phyloP scores from a whole-genome alignment of 1,140 invertebrate genomes.

The Drosophila seguyi region DNA sequence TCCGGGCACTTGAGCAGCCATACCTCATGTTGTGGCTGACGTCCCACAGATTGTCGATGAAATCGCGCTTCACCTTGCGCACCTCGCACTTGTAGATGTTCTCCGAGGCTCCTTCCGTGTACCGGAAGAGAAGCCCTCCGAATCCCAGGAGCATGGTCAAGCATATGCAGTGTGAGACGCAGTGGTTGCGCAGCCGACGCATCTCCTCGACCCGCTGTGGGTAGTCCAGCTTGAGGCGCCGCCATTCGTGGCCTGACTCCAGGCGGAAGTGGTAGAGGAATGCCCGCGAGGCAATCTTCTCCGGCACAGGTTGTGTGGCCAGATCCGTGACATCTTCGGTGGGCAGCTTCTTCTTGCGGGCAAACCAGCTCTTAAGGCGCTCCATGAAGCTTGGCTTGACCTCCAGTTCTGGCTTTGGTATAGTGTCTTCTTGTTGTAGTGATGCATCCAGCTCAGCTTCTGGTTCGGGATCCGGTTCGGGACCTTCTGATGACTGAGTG shows the following conservation, averaged over 20 bases:
- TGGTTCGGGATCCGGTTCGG: background rate
- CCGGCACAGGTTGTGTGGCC: slow-evolving; percentile 1
- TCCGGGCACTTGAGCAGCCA: background rate
- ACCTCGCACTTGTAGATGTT: slow-evolving; percentile 95
- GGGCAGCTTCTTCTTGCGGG: slow-evolving; percentile 4
- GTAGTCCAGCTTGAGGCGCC: slow-evolving; percentile 87
- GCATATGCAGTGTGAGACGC: slow-evolving; percentile 88
- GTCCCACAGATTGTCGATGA: slow-evolving; percentile 92
- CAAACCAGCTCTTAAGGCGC: slow-evolving; percentile 36
- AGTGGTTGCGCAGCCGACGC: slow-evolving; percentile 88
- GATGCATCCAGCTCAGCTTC: background rate
- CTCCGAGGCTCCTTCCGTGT: slow-evolving; percentile 92
- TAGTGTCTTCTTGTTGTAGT: background rate
- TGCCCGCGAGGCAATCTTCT: slow-evolving; percentile 26
- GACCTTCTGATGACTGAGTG: background rate
- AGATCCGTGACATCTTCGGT: background rate
- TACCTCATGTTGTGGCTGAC: slow-evolving; percentile 91
- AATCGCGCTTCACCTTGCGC: slow-evolving; percentile 93
- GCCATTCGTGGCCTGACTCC: slow-evolving; percentile 86
- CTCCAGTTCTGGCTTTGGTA: background rate
- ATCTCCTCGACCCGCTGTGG: slow-evolving; percentile 86
- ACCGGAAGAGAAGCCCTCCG: slow-evolving; percentile 91
- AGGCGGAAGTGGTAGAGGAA: slow-evolving; percentile 47
- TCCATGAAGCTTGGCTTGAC: slow-evolving; percentile 20
- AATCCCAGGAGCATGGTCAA: slow-evolving; percentile 91